phyloP scores from a whole-genome alignment of 2,113 vertebrate species.

The Salvelinus fontinalis region DNA sequence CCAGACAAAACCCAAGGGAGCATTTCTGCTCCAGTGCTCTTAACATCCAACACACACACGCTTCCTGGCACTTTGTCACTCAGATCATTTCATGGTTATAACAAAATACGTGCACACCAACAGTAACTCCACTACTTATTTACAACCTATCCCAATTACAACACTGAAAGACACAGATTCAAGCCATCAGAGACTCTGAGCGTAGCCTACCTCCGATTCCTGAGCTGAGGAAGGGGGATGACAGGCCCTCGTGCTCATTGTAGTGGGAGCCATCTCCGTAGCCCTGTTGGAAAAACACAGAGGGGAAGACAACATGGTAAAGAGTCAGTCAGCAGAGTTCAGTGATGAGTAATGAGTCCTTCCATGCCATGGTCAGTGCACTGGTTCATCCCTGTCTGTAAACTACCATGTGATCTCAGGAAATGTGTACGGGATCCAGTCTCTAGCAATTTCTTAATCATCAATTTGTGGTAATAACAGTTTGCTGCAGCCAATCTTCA shows the following conservation, averaged over 20 bases:
- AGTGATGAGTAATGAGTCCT: not conserved
- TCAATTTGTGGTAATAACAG: conserved; percentile 74
- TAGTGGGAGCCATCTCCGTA: conserved; percentile 89
- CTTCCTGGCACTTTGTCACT: conserved; percentile 30
- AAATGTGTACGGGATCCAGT: not conserved
- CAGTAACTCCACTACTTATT: conserved; percentile 16
- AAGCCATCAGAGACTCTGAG: no score
- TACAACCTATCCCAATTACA: conserved; percentile 15
- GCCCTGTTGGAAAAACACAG: conserved; percentile 67
- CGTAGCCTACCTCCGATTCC: conserved; percentile 85
- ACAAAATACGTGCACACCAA: conserved; percentile 39
- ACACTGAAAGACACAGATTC: not conserved
- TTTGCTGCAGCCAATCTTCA: conserved; percentile 61
- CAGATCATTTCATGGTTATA: conserved; percentile 46
- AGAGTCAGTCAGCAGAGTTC: not conserved
- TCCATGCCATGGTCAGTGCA: conserved; percentile 23
- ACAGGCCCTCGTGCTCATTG: conserved; percentile 83
- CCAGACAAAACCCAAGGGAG: conserved; percentile 65
- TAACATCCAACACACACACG: conserved; percentile 46
- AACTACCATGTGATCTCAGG: not conserved
- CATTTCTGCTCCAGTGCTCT: conserved; percentile 66
- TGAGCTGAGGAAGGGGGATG: conserved; percentile 88
- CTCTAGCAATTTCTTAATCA: conserved; percentile 66
- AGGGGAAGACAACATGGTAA: conserved; percentile 9
- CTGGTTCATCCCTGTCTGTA: conserved; percentile 1